Evolutionary conservation across 2,888 invertebrate species (phyloP).

Genomic region (Oegoconia quadripuncta): DNA sequence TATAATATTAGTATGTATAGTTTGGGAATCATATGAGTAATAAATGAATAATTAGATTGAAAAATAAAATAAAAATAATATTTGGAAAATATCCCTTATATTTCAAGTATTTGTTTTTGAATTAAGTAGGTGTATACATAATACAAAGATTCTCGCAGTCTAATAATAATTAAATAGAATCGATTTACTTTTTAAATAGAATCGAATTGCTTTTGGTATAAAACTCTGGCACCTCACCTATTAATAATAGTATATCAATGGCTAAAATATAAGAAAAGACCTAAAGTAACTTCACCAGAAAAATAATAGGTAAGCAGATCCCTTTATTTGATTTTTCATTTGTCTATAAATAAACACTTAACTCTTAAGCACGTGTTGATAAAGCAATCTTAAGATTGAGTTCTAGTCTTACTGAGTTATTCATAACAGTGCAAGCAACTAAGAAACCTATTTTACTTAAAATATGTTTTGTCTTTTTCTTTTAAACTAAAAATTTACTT

Average conservation of each 20-base stretch:
- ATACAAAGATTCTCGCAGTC: conserved; percentile 31
- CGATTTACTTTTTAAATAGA: too few relatives aligned
- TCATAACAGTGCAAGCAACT: too few relatives aligned
- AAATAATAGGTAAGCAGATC: neutral
- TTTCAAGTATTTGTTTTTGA: conserved; percentile 44
- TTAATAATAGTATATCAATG: conserved; percentile 8
- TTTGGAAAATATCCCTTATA: conserved; percentile 44
- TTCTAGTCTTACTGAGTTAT: too few relatives aligned
- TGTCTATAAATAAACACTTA: too few relatives aligned
- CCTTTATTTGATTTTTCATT: too few relatives aligned
- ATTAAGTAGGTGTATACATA: conserved; percentile 39
- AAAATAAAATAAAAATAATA: neutral
- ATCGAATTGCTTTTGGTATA: conserved; percentile 33
- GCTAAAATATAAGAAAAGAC: conserved; percentile 7
- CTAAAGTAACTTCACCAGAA: neutral
- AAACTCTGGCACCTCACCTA: conserved; percentile 31
- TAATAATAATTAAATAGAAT: conserved; percentile 10
- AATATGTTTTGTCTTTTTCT: too few relatives aligned
- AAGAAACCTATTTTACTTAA: too few relatives aligned
- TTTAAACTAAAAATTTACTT: too few relatives aligned
- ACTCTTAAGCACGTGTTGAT: too few relatives aligned
- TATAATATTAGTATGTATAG: too few relatives aligned
- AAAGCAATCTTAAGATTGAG: too few relatives aligned
- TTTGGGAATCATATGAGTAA: too few relatives aligned
- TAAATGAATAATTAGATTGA: neutral